These are phyloP conservation scores for Sericinus montela DNA, from an alignment of 2,888 invertebrate genomes.

Conservation along the genomic window DNA sequence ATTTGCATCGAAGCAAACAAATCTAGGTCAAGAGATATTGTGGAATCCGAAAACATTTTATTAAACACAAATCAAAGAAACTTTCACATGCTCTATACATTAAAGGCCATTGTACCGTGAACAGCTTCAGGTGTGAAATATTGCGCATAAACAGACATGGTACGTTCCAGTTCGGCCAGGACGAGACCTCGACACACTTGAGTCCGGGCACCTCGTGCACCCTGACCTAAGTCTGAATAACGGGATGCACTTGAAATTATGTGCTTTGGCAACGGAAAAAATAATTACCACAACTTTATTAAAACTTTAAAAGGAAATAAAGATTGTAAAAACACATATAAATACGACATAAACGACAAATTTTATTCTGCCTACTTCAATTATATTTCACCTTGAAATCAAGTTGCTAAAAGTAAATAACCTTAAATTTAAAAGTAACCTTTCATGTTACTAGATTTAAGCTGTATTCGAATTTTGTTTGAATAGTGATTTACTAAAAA, in stretches of 20 bases:
- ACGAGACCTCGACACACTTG: slow-evolving; percentile 36
- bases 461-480: neutral
- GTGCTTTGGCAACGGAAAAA: slow-evolving; percentile 1
- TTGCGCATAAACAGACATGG: slow-evolving; percentile 18
- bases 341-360: slow-evolving; percentile 3
- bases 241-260: slow-evolving; percentile 33
- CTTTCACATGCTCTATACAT: neutral
- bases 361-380: slow-evolving; percentile 8
- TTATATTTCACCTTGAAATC: slow-evolving; percentile 15
- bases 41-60: too few species aligned
- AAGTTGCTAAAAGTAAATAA: neutral
- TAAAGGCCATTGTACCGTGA: slow-evolving; percentile 1
- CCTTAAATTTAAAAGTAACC: slow-evolving; percentile 15
- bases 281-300: slow-evolving; percentile 2
- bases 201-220: slow-evolving; percentile 27
- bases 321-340: slow-evolving; percentile 1
- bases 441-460: slow-evolving; percentile 9
- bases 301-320: slow-evolving; percentile 1
- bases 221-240: slow-evolving; percentile 34
- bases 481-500: too few species aligned
- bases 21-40: too few species aligned
- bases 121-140: slow-evolving; percentile 12
- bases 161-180: slow-evolving; percentile 20
- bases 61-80: neutral
- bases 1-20: too few species aligned